Evolutionary conservation across 37 sponge, comb jelly and placozoan genomes (phyloP), one percentile per base, ranked within the genome.

Genomic region (Aplysina aerophoba): DNA sequence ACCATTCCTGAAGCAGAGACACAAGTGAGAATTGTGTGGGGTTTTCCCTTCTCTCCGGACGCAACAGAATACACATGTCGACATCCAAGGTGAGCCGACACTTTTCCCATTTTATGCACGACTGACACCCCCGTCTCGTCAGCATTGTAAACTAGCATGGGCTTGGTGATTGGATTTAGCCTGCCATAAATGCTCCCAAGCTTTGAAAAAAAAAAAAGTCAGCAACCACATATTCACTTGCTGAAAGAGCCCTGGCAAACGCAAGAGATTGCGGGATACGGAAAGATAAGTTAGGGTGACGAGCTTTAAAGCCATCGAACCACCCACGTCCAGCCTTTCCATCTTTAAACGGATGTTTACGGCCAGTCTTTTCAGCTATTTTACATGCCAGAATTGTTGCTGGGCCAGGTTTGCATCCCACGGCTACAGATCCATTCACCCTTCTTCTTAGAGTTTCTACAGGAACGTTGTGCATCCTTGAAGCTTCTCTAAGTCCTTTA

Each of bases 1-100:
- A 59, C 75, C 73, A 24, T 60, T n/a, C 91, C 91, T 44, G 84
- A 19, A 50, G 91, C 91, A 30, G 85, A 84, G 33, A 91, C 88
- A 80, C 84, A 87, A 20, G 87, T 79, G 11, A 87, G 24, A 25
- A 91, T 39, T 35, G 87, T 91, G 73, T 87, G n/a, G 88, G 34
- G 85, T 87, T 78, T 87, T 17, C 85, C 91, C 39, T 81, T 87
- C 72, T 91, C 85, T 35, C 81, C 85, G 22, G 88, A 71, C 11
- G 86, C 55, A 60, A 90, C 31, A 41, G 79, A 25, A 81, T 84
- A 84, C 19, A 91, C 88, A 87, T 87, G 58, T 22, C 44, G 58
- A 14, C 77, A 35, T 19, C 88, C 82, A 30, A 88, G 30, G 53
- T 84, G 36, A 0, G 84, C 59, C 1, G 83, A 35, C 0, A 88